Conservation (phyloP, 2,113 vertebrate species). For the Elephas maximus region DNA sequence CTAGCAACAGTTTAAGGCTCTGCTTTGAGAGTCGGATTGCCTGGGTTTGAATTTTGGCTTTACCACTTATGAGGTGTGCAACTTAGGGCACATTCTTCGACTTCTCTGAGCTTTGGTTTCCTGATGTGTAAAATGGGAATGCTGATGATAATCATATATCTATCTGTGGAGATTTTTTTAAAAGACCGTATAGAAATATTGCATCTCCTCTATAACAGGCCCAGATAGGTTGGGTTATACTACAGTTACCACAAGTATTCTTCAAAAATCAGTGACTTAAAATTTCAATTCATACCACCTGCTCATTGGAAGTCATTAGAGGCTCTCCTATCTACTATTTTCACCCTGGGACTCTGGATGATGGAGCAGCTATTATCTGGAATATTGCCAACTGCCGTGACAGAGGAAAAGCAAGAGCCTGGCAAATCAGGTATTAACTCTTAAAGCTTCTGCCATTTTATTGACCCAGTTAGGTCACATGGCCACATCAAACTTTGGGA, state of each 20-base stretch:
- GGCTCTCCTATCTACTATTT: background rate
- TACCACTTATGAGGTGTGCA: too few species aligned
- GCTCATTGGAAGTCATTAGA: background rate
- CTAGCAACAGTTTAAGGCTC: background rate
- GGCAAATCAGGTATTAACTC: background rate
- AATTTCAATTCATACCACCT: background rate
- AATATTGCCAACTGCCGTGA: background rate
- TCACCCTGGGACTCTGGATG: background rate
- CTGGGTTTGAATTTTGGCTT: too few species aligned
- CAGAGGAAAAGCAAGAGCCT: background rate
- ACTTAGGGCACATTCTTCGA: too few species aligned
- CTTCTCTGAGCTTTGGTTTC: too few species aligned
- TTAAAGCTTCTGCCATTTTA: background rate
- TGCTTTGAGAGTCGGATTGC: background rate
- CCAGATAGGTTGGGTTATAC: background rate
- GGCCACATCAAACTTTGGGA: background rate
- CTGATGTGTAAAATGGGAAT: background rate
- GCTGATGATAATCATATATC: background rate
- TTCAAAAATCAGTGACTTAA: background rate
- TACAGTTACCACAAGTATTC: background rate
- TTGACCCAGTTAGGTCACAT: background rate
- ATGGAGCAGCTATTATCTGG: background rate
- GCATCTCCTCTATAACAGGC: background rate
- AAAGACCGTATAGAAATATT: background rate
- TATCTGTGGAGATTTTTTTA: conserved; percentile 16